Evolutionary conservation across 1,140 invertebrate species (phyloP).

Genomic region (Drosophila mauritiana): DNA sequence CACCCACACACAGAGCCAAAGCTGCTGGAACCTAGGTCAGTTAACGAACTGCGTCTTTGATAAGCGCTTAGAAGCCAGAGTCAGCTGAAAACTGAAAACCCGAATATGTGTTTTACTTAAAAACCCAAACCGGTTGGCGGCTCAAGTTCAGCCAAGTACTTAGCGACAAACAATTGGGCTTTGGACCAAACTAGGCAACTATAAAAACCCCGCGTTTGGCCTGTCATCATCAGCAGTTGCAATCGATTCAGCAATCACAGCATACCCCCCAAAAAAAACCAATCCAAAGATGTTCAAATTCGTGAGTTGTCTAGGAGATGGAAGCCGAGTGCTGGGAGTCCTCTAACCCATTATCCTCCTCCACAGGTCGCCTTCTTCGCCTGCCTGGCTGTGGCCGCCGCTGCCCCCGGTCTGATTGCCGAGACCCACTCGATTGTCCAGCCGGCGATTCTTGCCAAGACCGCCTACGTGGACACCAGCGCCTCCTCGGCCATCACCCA

Average conservation of each 20-base stretch:
- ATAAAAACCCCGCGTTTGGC: conserved; percentile 33
- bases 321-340: not conserved
- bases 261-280: conserved; percentile 44
- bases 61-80: conserved; percentile 59
- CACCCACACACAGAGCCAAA: conserved; percentile 27
- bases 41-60: conserved; percentile 63
- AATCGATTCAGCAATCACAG: conserved; percentile 56
- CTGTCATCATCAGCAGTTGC: conserved; percentile 68
- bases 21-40: conserved; percentile 61
- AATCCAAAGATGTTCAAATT: conserved; percentile 76
- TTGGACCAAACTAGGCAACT: conserved; percentile 32
- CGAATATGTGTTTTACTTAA: conserved; percentile 28
- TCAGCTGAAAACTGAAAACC: conserved; percentile 8
- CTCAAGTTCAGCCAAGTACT: conserved; percentile 68
- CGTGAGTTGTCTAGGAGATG: conserved; percentile 53
- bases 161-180: conserved; percentile 50
- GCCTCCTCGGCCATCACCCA: conserved; percentile 85
- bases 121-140: conserved; percentile 71
- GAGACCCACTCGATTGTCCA: conserved; percentile 71
- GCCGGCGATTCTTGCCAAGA: conserved; percentile 70
- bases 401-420: conserved; percentile 71
- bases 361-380: conserved; percentile 70
- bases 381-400: conserved; percentile 66
- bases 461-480: conserved; percentile 68
- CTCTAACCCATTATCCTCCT: not conserved